Evolutionary conservation across 2,113 vertebrate genomes (phyloP).

Genomic region (Loxodonta africana): DNA sequence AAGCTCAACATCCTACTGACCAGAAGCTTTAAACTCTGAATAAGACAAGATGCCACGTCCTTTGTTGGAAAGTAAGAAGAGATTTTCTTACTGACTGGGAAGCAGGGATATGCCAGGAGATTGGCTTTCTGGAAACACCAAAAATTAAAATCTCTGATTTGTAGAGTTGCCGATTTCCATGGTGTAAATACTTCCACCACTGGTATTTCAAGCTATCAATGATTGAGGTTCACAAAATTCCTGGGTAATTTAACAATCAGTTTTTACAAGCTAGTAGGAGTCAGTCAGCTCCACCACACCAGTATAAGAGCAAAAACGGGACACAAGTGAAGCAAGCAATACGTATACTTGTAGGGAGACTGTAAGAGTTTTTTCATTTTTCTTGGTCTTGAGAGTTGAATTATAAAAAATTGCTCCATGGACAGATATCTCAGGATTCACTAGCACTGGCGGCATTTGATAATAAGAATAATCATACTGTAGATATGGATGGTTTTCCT

Average conservation of each 20-base stretch:
- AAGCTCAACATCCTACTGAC: neutral
- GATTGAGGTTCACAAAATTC: neutral
- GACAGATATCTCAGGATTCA: neutral
- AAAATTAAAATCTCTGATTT: neutral
- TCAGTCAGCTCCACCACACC: accelerated
- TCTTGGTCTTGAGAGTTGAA: neutral
- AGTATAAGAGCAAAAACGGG: neutral
- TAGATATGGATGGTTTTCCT: neutral
- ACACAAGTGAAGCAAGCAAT: neutral
- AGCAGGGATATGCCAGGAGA: neutral
- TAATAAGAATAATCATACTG: neutral
- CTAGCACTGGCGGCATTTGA: neutral
- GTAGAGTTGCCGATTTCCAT: neutral
- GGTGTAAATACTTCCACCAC: neutral
- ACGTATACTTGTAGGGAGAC: neutral
- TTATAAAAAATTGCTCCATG: neutral
- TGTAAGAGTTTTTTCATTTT: neutral
- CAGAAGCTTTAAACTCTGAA: neutral
- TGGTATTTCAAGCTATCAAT: neutral
- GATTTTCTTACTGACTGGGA: neutral
- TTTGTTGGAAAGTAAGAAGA: neutral
- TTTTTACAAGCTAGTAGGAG: neutral
- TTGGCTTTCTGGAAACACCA: neutral
- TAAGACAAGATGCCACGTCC: neutral
- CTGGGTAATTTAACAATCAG: neutral